phyloP scores from a whole-genome alignment of 2,113 vertebrate genomes.

The Pantherophis guttatus region DNA sequence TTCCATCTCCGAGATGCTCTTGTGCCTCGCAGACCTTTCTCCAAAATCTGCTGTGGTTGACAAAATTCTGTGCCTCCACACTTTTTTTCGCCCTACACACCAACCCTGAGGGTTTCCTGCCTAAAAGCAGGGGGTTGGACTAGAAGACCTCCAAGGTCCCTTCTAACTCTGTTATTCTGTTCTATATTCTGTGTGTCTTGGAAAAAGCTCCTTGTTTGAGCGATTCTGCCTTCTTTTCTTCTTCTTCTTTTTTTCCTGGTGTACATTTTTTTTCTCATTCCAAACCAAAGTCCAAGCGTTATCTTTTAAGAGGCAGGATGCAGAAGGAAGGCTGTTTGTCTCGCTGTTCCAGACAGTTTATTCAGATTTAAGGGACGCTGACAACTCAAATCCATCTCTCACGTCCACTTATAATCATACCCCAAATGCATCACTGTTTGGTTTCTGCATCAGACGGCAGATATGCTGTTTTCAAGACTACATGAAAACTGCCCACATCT shows the following conservation, averaged over 20 bases:
- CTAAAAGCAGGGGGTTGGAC: too few species aligned
- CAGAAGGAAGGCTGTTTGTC: not conserved
- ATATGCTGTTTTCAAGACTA: not conserved
- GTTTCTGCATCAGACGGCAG: not conserved
- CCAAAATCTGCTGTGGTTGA: not conserved
- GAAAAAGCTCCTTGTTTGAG: not conserved
- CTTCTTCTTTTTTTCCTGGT: too few species aligned
- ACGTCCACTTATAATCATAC: not conserved
- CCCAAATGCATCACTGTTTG: not conserved
- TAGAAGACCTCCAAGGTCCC: too few species aligned
- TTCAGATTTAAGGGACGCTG: not conserved
- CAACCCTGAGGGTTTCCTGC: not conserved
- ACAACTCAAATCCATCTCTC: not conserved
- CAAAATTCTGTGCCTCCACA: not conserved
- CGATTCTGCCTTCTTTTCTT: too few species aligned
- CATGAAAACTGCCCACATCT: not conserved
- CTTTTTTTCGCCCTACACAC: not conserved
- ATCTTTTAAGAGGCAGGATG: not conserved
- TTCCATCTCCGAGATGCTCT: too few species aligned
- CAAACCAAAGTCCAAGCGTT: not conserved
- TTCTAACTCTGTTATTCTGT: too few species aligned
- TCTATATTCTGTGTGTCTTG: not conserved
- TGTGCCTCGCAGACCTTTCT: too few species aligned
- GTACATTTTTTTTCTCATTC: rapidly evolving
- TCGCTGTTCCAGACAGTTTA: not conserved